Base-by-base conservation (phyloP, 2,113 vertebrate genomes). In the Atractosteus spatula region DNA sequence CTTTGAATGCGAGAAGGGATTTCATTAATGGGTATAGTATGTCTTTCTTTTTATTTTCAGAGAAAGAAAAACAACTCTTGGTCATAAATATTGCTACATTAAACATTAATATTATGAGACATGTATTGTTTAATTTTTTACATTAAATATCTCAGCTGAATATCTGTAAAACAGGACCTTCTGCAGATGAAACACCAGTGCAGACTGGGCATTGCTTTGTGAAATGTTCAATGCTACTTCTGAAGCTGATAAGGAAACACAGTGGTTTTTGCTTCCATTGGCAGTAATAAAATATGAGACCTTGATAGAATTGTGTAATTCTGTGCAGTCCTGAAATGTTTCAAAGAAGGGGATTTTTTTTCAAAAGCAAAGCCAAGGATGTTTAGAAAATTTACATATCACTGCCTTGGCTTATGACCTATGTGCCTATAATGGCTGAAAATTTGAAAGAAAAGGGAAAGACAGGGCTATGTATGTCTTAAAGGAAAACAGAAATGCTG, bases 371-470 rank as follows among this genome's bases (percentile, higher is more conserved):
- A 55, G 17, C 13, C 12, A 43, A 41, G 66, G 55, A 61, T 61
- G 44, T 73, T 55, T 29, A 43, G 14, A 29, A 17, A 5, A 71
- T 71, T 65, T 71, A 12, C 45, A 65, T 55, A 71, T 41, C 44
- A 29, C 10, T 51, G 11, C n/a, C 42, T 41, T 54, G 45, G 70
- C 62, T 71, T 71, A 64, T 10, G 6, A 43, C 44, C 11, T 14
- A 55, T 10, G 44, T 55, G 61, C 42, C 61, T 45, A 42, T 17
- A 62, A 71, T 71, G 55, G 54, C 29, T 7, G 42, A 3, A 41
- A 8, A 14, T 16, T 3, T 10, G 7, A 44, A 17, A 16, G 61
- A 29, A 29, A 54, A 44, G 44, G 41, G 41, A 59, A 41, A 16
- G 55, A 43, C 68, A 61, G 68, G 12, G 11, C 11, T 13, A 42